Conservation (phyloP, 1,140 invertebrate genomes). For the Thaumatotibia leucotreta region DNA sequence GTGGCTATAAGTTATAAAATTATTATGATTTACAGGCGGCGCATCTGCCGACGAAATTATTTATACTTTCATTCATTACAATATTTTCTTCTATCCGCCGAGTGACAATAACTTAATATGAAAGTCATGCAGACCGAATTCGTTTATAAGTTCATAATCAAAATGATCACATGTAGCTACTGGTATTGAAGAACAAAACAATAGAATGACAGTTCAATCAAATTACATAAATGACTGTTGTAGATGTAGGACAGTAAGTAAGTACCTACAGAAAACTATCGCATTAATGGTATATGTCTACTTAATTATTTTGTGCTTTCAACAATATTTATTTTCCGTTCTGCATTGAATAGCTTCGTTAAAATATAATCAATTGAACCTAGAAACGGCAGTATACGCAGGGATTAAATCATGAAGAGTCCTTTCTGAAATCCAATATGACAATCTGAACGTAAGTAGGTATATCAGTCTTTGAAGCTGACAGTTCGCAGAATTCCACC, state of each 20-base stretch:
- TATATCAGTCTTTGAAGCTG: not conserved
- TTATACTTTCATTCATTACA: slow-evolving; percentile 41
- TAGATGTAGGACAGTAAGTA: no score
- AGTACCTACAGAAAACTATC: no score
- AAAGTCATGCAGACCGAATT: not conserved
- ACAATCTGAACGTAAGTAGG: not conserved
- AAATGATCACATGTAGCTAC: no score
- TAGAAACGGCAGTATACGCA: not conserved
- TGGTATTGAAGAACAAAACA: no score
- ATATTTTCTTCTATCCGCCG: slow-evolving; percentile 20
- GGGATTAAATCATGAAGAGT: not conserved
- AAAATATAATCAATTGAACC: no score
- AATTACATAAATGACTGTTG: no score
- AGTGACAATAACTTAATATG: not conserved
- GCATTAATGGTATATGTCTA: no score
- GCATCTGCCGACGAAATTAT: slow-evolving; percentile 26
- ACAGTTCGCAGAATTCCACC: not conserved
- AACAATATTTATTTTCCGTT: no score
- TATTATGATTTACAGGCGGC: slow-evolving; percentile 31
- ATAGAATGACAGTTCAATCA: no score
- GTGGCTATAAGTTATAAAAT: slow-evolving; percentile 19
- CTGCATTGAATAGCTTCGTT: not conserved
- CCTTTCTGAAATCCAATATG: not conserved
- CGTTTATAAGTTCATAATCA: no score
- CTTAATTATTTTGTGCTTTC: no score